Percentiles rank a stretch among this genome's conserved stretches.
phyloP scores from a whole-genome alignment of 2,797 vertebrate genomes.

The Manis javanica region DNA sequence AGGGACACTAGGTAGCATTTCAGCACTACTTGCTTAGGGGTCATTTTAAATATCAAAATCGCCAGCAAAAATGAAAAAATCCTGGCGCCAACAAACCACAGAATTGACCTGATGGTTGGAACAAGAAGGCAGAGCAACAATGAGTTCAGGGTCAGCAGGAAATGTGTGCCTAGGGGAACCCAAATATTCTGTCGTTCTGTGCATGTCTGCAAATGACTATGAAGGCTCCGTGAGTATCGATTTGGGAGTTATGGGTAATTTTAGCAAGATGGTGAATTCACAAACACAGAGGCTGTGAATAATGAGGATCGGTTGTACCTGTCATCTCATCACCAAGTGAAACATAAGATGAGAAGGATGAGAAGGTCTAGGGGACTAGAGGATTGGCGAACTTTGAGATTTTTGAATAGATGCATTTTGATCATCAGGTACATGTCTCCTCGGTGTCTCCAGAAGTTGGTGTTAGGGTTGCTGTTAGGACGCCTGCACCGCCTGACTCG shows the following conservation, averaged over 20 bases:
- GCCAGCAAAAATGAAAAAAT: neutral
- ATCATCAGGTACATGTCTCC: neutral
- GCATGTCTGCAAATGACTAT: neutral
- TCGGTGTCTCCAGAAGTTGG: neutral
- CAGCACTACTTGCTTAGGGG: neutral
- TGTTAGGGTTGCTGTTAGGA: neutral
- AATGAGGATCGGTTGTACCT: neutral
- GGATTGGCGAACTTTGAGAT: neutral
- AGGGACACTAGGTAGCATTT: neutral
- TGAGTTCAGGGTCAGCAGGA: neutral
- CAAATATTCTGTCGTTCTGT: neutral
- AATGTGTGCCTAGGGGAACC: neutral
- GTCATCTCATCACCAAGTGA: no score
- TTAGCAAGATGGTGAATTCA: neutral
- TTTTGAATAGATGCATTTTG: neutral
- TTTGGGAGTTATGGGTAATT: neutral
- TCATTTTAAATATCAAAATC: constrained; percentile 23
- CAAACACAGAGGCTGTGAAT: neutral
- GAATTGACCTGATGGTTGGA: neutral
- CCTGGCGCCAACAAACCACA: neutral
- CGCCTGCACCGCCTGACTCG: neutral
- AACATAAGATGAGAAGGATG: neutral
- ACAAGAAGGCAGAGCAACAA: neutral
- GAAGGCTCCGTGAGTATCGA: neutral
- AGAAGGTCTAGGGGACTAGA: neutral